These are phyloP conservation scores for Malthinus flaveolus DNA, from an alignment of 2,888 invertebrate species.

Conservation along the genomic window DNA sequence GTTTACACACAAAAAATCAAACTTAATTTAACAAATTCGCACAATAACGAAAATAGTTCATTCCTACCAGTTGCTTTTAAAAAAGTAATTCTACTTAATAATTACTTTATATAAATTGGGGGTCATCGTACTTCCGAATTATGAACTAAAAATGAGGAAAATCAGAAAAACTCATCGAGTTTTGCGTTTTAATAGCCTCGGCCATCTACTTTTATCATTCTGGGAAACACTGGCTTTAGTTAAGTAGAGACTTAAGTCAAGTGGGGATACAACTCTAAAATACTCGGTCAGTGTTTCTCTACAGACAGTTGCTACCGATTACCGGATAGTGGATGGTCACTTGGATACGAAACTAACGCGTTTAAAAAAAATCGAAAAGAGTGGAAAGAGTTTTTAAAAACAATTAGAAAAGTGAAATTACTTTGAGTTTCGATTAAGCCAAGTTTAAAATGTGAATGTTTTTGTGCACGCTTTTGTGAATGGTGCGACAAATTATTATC, in stretches of 20 bases:
- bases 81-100: too few relatives aligned
- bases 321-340: neutral
- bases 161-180: neutral
- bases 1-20: too few relatives aligned
- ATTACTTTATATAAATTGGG: neutral
- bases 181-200: constrained; percentile 2
- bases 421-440: neutral
- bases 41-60: neutral
- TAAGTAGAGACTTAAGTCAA: constrained; percentile 8
- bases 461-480: constrained; percentile 5
- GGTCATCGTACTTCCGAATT: constrained; percentile 22
- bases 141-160: constrained; percentile 7
- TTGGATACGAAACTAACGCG: neutral
- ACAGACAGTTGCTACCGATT: constrained; percentile 27
- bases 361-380: neutral
- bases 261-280: constrained; percentile 30
- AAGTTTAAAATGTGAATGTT: neutral
- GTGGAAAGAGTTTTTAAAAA: neutral
- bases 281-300: constrained; percentile 31
- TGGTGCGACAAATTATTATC: constrained; percentile 2
- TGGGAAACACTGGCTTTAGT: constrained; percentile 19
- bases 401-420: constrained; percentile 1
- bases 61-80: too few relatives aligned
- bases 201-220: constrained; percentile 22
- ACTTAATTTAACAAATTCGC: neutral